Base-by-base conservation (phyloP, 1,140 invertebrate species). In the Ceratitis capitata region DNA sequence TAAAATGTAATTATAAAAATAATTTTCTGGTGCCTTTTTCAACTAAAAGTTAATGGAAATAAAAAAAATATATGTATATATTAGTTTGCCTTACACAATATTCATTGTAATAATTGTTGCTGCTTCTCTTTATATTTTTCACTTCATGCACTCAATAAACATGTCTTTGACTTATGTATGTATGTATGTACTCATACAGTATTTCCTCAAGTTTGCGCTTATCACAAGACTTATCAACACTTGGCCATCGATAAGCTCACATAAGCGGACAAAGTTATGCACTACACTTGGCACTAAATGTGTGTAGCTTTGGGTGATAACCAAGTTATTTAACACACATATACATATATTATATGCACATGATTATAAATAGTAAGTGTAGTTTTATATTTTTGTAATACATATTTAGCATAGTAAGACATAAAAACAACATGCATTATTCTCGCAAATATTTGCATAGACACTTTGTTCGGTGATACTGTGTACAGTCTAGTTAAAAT, bases 161-260 rank as follows among this genome's bases (percentile, higher is more conserved):
- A 2, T 53, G n/a, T n/a, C n/a, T n/a, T n/a, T n/a, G n/a, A n/a
- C n/a, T n/a, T n/a, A n/a, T n/a, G n/a, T n/a, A n/a, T n/a, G n/a
- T n/a, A n/a, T n/a, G n/a, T n/a, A n/a, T n/a, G n/a, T 56, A 23
- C 51, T 56, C 19, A 9, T 1, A 5, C 23, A n/a, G 19, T 23
- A 56, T n/a, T 69, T 61, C 26, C 26, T 12, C 12, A 32, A 12
- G n/a, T n/a, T n/a, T 61, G 3, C 58, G 35, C 39, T 78, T 45
- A 78, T 78, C 69, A 45, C 2, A 2, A 16, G n/a, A 19, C n/a
- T 78, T 78, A 78, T 78, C 69, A 78, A 78, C 35, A 78, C 69
- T 78, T 78, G n/a, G 69, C 69, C 19, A 78, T 78, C 69, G 39
- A 78, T 78, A 78, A 78, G 69, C 69, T 78, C 23, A 23, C 39